Base-by-base conservation (phyloP, 2,797 vertebrate genomes). In the Phylloscopus collybita region DNA sequence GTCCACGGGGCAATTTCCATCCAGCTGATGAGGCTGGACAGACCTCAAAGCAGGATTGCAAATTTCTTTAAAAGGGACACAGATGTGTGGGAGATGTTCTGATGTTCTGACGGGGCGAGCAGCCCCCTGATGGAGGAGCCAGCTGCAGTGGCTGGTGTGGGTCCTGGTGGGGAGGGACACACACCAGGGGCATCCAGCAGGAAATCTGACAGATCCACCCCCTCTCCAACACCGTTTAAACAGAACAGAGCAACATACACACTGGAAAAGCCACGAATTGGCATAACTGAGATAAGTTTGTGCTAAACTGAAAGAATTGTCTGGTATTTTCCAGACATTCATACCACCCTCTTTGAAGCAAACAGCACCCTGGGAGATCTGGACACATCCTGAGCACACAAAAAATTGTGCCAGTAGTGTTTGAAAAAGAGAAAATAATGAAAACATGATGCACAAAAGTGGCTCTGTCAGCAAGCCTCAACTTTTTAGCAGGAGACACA, bases 61-160 rank as follows among this genome's bases (percentile, higher is more conserved):
- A 71, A 92, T 90, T 22, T 9, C 67, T 86, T 51, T 80, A 79
- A 84, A 78, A 86, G 75, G 66, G 23, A 56, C 49, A 8, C 23
- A 15, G 75, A 34, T 18, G 25, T 29, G 6, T 12, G 30, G 56
- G 6, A 38, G 65, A 69, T 5, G 15, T 13, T 26, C 2, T 1
- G 0, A 6, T 44, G 30, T 8, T 42, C 0, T 5, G 26, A 32
- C 2, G 7, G 49, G 21, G 40, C 4, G 1, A 86, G 67, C 38
- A 5, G 42, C 5, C 4, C 76, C 70, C 4, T 8, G 40, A 22
- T 2, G 22, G 1, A 56, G 67, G 25, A 36, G 80, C 29, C 76
- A 60, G 71, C 62, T 16, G 19, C 61, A 38, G 79, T 0, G 13
- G 84, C 89, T 80, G 71, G 61, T 27, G 80, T 12, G 76, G 65